These are phyloP conservation scores for Aviceda leuphotes DNA, from an alignment of 2,797 vertebrate genomes.

Conservation along the genomic window DNA sequence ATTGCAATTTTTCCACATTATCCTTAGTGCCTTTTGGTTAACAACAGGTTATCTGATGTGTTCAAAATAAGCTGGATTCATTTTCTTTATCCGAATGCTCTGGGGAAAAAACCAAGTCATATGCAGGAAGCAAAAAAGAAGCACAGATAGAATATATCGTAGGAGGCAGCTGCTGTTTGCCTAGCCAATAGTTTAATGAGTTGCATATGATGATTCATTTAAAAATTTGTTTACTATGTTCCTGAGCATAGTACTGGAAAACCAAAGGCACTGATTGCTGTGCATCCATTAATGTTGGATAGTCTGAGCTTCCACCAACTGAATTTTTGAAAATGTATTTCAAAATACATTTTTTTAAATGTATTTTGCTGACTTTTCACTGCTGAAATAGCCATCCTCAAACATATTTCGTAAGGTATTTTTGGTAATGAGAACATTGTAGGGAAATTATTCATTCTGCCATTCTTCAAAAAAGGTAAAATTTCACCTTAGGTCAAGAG, in stretches of 20 bases:
- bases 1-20: not conserved
- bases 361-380: too few species aligned
- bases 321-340: not conserved
- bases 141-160: accelerated
- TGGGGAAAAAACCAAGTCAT: not conserved
- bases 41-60: not conserved
- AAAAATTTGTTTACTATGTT: not conserved
- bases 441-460: not conserved
- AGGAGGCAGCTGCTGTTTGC: not conserved
- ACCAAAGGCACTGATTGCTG: not conserved
- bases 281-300: too few species aligned
- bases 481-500: not conserved
- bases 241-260: accelerated
- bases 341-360: too few species aligned
- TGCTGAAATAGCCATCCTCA: not conserved
- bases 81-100: not conserved
- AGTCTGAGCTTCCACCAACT: not conserved
- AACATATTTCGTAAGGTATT: not conserved
- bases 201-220: not conserved
- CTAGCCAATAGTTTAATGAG: not conserved
- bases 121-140: not conserved
- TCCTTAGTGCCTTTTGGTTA: not conserved
- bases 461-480: not conserved
- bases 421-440: not conserved
- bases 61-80: not conserved